Percentiles rank a stretch among this genome's conserved stretches.
These are phyloP conservation scores for Corapipo altera DNA, from an alignment of 2,113 vertebrate genomes.

Conservation along the genomic window DNA sequence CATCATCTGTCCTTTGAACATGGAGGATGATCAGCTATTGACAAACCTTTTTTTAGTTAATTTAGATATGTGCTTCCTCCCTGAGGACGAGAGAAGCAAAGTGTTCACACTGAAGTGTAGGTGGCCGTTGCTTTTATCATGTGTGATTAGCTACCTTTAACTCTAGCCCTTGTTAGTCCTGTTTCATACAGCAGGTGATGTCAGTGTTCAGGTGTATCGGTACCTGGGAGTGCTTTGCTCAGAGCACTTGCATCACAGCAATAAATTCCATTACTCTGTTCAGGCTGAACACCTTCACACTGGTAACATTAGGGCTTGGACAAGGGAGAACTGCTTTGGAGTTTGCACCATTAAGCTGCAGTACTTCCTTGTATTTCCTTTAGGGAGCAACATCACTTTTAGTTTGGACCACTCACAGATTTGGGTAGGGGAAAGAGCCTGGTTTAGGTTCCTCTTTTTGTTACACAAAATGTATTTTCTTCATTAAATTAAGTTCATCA, in stretches of 20 bases:
- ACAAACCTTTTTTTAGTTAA: background rate
- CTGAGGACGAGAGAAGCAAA: background rate
- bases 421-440: background rate
- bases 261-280: background rate
- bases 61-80: background rate
- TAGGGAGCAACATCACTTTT: background rate
- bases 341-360: background rate
- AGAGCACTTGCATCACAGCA: background rate
- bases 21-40: background rate
- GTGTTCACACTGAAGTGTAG: background rate
- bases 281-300: background rate
- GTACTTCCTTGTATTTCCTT: background rate
- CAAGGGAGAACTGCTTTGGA: background rate
- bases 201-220: background rate
- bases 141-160: background rate
- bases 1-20: background rate
- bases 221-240: constrained; percentile 11
- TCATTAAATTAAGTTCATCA: background rate
- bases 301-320: background rate
- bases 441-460: background rate
- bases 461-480: background rate
- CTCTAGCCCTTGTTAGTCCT: background rate
- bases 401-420: background rate
- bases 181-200: background rate
- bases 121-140: background rate